Percentiles rank a stretch among this genome's conserved stretches.
Conservation (phyloP, 1,140 invertebrate genomes). For the Pseudomyrmex sp. region DNA sequence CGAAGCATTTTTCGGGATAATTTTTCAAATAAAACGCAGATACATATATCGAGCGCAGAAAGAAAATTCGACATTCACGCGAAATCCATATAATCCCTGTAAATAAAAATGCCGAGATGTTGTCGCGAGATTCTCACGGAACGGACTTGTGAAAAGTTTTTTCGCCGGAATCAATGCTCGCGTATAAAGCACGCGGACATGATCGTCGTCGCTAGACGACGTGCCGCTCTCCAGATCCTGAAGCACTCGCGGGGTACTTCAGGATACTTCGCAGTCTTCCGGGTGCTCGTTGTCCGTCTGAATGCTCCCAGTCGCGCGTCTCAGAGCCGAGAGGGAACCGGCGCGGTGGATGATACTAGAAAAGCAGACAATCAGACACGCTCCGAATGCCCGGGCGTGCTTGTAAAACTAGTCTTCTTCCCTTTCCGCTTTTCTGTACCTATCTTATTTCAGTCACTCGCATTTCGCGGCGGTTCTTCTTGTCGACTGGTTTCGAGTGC, state of each 20-base stretch:
- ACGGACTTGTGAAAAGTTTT: not conserved
- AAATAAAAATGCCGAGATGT: not conserved
- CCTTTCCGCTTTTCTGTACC: constrained; percentile 3
- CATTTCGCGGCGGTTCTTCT: not conserved
- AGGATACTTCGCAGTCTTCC: constrained; percentile 58
- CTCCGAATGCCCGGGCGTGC: constrained; percentile 66
- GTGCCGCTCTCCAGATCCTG: constrained; percentile 18
- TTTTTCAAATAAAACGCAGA: no score
- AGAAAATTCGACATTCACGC: not conserved
- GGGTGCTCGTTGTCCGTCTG: constrained; percentile 40
- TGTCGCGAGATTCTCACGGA: not conserved
- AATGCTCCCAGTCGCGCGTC: constrained; percentile 16
- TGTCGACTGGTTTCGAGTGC: not conserved
- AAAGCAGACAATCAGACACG: constrained; percentile 76
- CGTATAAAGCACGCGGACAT: not conserved
- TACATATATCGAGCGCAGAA: no score
- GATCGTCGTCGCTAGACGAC: not conserved
- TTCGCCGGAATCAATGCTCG: not conserved
- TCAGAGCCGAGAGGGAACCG: constrained; percentile 42
- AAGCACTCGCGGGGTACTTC: constrained; percentile 20
- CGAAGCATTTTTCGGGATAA: not conserved
- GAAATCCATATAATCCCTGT: no score
- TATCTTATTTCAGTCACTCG: constrained; percentile 32
- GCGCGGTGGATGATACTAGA: constrained; percentile 65
- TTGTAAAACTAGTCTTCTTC: constrained; percentile 30